Evolutionary conservation across 1,140 invertebrate species (phyloP).

Genomic region (Philotrypesis tridentata): DNA sequence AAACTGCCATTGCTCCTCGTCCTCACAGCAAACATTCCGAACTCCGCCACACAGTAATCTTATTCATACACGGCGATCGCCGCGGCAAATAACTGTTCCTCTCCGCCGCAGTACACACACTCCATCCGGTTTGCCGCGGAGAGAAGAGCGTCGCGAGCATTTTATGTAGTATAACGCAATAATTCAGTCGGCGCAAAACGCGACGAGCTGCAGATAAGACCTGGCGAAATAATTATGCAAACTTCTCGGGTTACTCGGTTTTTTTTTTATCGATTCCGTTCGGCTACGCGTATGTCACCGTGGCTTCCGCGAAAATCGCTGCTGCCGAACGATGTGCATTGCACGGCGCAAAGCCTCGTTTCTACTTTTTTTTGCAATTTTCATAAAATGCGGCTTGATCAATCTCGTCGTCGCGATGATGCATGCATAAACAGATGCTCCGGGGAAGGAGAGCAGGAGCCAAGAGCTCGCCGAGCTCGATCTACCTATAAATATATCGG

Average conservation of each 20-base stretch:
- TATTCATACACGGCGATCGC: background rate
- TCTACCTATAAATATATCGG: background rate
- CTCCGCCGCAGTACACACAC: too few relatives aligned
- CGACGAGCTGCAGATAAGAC: background rate
- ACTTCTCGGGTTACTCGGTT: too few relatives aligned
- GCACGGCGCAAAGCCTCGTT: too few relatives aligned
- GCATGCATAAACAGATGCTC: background rate
- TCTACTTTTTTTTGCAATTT: too few relatives aligned
- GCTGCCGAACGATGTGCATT: too few relatives aligned
- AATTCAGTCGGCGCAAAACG: background rate
- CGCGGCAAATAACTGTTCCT: background rate
- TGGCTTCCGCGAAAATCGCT: too few relatives aligned
- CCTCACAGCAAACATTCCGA: background rate
- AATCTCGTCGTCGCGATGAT: background rate
- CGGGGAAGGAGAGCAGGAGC: background rate
- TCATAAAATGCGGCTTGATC: background rate
- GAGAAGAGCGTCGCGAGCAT: background rate
- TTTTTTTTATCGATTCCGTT: too few relatives aligned
- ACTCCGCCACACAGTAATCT: background rate
- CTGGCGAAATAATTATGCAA: background rate
- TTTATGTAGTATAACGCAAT: too few relatives aligned
- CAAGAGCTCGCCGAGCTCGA: background rate
- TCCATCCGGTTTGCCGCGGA: background rate
- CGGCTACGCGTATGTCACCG: too few relatives aligned
- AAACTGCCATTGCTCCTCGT: background rate